Conservation (phyloP, 2,113 vertebrate species). For the Hystrix brachyura region DNA sequence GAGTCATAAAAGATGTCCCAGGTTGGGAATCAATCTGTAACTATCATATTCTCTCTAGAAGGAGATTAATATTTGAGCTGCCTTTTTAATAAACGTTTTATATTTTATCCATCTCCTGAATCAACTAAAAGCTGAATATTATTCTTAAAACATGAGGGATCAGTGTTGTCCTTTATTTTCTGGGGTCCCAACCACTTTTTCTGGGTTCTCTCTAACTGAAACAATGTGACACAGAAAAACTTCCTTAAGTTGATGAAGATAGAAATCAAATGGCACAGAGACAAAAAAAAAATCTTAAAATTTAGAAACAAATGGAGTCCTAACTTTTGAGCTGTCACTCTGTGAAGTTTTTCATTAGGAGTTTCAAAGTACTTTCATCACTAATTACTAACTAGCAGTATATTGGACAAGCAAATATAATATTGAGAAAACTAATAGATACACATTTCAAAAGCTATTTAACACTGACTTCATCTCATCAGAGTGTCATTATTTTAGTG, state of each 20-base stretch:
- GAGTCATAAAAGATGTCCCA: not conserved
- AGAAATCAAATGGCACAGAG: not conserved
- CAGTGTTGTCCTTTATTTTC: not conserved
- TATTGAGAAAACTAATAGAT: conserved; percentile 64
- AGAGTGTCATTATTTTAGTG: conserved; percentile 58
- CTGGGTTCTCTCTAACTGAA: not conserved
- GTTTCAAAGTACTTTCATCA: conserved; percentile 68
- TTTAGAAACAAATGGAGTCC: not conserved
- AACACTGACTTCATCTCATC: conserved; percentile 57
- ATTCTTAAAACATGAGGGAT: not conserved
- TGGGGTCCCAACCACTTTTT: not conserved
- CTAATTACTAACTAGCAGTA: conserved; percentile 73
- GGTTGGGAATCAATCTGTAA: not conserved
- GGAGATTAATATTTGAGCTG: not conserved
- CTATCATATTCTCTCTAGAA: not conserved
- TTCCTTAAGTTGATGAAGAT: not conserved
- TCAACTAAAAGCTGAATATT: conserved; percentile 32
- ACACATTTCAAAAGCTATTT: conserved; percentile 62
- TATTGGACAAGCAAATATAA: conserved; percentile 67
- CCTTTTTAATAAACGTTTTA: not conserved
- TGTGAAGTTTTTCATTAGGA: conserved; percentile 55
- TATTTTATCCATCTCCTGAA: conserved; percentile 8
- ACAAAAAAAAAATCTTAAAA: not conserved
- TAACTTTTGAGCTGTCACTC: conserved; percentile 20
- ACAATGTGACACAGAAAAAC: not conserved